Evolutionary conservation across 2,113 vertebrate species (phyloP).

Genomic region (Uropsilus gracilis): DNA sequence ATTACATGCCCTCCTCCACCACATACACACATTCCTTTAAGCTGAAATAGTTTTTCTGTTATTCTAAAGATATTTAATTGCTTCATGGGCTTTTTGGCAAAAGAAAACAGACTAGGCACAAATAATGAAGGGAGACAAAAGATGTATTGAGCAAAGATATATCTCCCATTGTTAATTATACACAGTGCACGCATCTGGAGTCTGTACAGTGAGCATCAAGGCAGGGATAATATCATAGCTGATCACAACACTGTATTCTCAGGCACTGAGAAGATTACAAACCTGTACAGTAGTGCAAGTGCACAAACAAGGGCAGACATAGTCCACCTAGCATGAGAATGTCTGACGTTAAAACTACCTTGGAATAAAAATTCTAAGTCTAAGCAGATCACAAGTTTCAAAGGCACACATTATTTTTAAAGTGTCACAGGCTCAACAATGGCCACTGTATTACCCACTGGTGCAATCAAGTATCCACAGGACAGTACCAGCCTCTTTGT

Average conservation of each 20-base stretch:
- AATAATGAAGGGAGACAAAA: constrained; percentile 76
- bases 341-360: constrained; percentile 28
- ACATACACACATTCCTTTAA: constrained; percentile 54
- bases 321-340: constrained; percentile 31
- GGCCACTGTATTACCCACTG: background rate
- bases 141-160: constrained; percentile 72
- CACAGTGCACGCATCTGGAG: constrained; percentile 74
- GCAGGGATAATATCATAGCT: constrained; percentile 73
- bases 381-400: background rate
- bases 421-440: background rate
- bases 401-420: constrained; percentile 9
- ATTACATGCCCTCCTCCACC: background rate
- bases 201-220: constrained; percentile 71
- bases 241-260: constrained; percentile 77
- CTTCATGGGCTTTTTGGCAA: constrained; percentile 75
- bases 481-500: background rate
- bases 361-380: constrained; percentile 51
- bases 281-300: constrained; percentile 68
- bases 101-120: constrained; percentile 76
- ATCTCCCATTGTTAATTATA: constrained; percentile 80
- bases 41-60: constrained; percentile 69
- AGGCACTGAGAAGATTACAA: constrained; percentile 76
- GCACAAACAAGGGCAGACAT: constrained; percentile 54
- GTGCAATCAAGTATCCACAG: background rate
- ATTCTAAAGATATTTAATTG: constrained; percentile 80